Percentiles rank a stretch among this genome's conserved stretches.
Conservation (phyloP, 2,113 vertebrate species). For the Dasypus novemcinctus region DNA sequence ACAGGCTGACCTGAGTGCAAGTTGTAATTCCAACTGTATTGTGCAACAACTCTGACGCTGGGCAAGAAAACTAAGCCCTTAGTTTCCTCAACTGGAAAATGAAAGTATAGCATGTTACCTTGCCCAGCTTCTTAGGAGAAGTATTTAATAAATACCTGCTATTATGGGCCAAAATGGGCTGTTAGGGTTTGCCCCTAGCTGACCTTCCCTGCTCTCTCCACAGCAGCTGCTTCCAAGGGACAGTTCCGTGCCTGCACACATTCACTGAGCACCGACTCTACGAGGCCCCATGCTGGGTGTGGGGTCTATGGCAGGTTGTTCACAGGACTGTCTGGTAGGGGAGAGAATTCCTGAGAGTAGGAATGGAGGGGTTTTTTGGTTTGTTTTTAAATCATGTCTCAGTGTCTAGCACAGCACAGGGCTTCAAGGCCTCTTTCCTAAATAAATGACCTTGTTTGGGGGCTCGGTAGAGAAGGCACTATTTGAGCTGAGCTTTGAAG, state of each 20-base stretch:
- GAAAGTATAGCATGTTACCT: neutral
- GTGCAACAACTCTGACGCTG: neutral
- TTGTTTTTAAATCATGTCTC: too few relatives aligned
- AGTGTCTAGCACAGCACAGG: neutral
- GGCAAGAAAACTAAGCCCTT: neutral
- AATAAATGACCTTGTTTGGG: neutral
- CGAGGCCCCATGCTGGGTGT: neutral
- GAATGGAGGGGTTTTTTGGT: neutral
- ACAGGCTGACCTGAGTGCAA: neutral
- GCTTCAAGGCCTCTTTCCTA: neutral
- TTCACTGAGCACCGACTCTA: neutral
- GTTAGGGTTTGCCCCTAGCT: neutral
- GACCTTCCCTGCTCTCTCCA: neutral
- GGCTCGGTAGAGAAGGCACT: neutral
- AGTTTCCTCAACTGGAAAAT: neutral
- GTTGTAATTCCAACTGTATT: neutral
- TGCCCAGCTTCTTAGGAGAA: neutral
- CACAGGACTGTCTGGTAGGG: rapidly evolving
- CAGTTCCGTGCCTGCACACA: rapidly evolving
- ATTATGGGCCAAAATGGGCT: neutral
- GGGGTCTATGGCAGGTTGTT: too few relatives aligned
- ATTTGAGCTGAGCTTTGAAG: neutral
- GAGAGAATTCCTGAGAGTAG: neutral
- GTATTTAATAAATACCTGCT: neutral
- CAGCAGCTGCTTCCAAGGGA: too few relatives aligned